These are phyloP conservation scores for Dicaeum eximium DNA, from an alignment of 2,113 vertebrate genomes.

Conservation along the genomic window DNA sequence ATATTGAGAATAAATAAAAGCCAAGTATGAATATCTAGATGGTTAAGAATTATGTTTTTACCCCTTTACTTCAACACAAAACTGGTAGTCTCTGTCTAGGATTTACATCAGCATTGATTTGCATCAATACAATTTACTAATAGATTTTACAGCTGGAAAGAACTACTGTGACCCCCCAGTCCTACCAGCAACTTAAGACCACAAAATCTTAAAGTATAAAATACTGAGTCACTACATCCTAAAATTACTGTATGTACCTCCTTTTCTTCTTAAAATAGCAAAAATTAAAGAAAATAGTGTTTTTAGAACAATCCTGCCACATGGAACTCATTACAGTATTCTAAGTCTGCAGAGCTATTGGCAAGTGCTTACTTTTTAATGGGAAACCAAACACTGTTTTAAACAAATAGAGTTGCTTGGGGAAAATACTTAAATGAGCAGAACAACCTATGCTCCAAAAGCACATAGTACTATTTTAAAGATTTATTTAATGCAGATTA, in stretches of 20 bases:
- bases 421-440: background rate
- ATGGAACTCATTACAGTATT: slow-evolving; percentile 35
- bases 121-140: background rate
- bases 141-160: background rate
- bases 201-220: background rate
- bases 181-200: background rate
- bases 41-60: background rate
- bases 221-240: background rate
- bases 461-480: background rate
- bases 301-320: background rate
- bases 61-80: background rate
- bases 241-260: background rate
- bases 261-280: background rate
- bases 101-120: background rate
- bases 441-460: background rate
- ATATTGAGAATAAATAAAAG: background rate
- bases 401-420: slow-evolving; percentile 4
- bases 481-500: background rate
- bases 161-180: background rate
- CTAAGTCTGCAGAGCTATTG: background rate
- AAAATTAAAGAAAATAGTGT: background rate
- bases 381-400: background rate
- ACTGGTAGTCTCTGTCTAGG: background rate
- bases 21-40: background rate
- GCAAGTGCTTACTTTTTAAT: slow-evolving; percentile 18